Evolutionary conservation across 2,888 invertebrate genomes (phyloP).

Genomic region (Lasioglossum lativentre): DNA sequence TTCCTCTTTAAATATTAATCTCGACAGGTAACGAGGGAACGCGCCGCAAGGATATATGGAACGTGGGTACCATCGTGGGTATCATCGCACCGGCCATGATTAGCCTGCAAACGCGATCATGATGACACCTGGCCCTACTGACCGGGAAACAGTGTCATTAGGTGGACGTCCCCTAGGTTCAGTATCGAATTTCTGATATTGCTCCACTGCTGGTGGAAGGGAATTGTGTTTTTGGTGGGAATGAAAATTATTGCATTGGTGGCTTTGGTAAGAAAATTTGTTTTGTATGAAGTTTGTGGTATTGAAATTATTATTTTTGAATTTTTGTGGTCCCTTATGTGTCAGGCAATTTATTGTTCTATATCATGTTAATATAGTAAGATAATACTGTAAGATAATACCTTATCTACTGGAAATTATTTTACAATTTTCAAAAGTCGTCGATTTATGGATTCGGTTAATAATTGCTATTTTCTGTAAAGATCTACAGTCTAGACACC

Average conservation of each 20-base stretch:
- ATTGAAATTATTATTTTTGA: background rate
- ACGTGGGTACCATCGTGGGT: background rate
- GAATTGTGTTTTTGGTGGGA: background rate
- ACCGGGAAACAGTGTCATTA: background rate
- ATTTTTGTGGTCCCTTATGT: background rate
- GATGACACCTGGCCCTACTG: conserved; percentile 19
- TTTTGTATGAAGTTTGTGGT: background rate
- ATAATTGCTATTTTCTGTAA: too few relatives aligned
- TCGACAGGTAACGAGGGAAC: conserved; percentile 27
- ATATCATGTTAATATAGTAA: too few relatives aligned
- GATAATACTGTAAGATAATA: too few relatives aligned
- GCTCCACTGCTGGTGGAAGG: background rate
- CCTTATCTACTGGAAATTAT: background rate
- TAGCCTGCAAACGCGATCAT: conserved; percentile 3
- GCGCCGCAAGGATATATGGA: conserved; percentile 20
- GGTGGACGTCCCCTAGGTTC: background rate
- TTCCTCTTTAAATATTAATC: conserved; percentile 48
- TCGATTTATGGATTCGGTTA: background rate
- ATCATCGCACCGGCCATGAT: background rate
- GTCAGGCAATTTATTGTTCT: background rate
- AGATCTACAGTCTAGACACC: too few relatives aligned
- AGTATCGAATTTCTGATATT: background rate
- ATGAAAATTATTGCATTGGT: background rate
- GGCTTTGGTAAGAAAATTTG: too few relatives aligned
- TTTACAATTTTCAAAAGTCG: background rate